Base-by-base conservation (phyloP, 2,888 invertebrate species). In the Melinaea marsaeus region DNA sequence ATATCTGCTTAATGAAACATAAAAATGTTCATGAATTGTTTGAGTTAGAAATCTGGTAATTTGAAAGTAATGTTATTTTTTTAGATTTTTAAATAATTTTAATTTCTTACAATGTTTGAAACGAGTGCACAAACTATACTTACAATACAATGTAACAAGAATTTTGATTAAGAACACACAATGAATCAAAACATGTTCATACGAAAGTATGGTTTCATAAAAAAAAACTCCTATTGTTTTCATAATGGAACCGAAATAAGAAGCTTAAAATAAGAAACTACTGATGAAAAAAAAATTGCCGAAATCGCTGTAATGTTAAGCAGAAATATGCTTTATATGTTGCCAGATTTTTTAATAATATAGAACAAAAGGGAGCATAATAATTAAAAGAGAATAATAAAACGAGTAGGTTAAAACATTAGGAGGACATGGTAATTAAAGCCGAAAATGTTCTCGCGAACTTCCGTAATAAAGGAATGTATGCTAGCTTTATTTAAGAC, bases 381-480 rank as follows among this genome's bases (percentile, higher is more conserved):
- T 69, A 66, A 70, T 68, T 71, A 71, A 64, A 67, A 68, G 54
- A 64, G 61, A 61, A 66, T 64, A 67, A 64, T 69, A 68, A 66
- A 67, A 60, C 64, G 62, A 65, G 64, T 60, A 64, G 42, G 51
- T 51, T n/a, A n/a, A n/a, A n/a, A 51, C 65, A 68, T 67, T 71
- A 65, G 62, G 61, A 61, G 56, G 60, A 57, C 63, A 64, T 37
- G 57, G 62, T 69, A 66, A 70, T 68, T 67, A 69, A 63, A 58
- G 59, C 67, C 59, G 63, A 70, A 71, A 65, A 63, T 65, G 55
- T 57, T 62, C 63, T 63, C 55, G 42, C 55, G 22, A 56, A 64
- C 42, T 54, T 57, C 55, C 22, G 32, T 32, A 54, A 55, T 59
- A 48, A 59, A 51, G 60, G 55, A 34, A 33, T 56, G 34, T 46